Percentiles rank a stretch among this genome's conserved stretches.
Evolutionary conservation across 2,797 vertebrate genomes (phyloP).

Genomic region (Arnoldichthys spilopterus): DNA sequence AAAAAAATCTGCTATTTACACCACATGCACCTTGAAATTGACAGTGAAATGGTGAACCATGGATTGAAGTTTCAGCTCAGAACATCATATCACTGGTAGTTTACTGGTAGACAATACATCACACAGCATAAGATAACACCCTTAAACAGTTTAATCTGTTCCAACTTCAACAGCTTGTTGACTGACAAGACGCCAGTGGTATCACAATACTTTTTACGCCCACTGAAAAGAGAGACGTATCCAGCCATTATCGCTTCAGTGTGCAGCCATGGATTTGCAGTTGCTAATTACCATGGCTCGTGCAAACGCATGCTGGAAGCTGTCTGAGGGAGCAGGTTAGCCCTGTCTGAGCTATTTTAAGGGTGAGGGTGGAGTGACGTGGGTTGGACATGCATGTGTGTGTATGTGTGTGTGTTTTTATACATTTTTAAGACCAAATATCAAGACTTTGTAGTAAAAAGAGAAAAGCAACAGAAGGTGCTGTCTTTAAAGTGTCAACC

Average conservation of each 20-base stretch:
- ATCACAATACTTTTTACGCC: not conserved
- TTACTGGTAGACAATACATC: too few relatives aligned
- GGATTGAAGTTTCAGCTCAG: too few relatives aligned
- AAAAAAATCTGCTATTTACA: too few relatives aligned
- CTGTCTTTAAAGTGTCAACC: too few relatives aligned
- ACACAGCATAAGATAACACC: too few relatives aligned
- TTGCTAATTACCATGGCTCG: slow-evolving; percentile 4
- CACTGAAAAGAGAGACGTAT: not conserved
- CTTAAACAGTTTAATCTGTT: not conserved
- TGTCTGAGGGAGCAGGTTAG: slow-evolving; percentile 10
- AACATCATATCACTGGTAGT: too few relatives aligned
- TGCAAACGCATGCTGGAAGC: not conserved
- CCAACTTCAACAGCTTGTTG: not conserved
- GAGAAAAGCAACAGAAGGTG: too few relatives aligned
- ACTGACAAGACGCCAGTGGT: slow-evolving; percentile 16
- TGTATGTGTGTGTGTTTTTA: slow-evolving; percentile 1
- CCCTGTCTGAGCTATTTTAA: slow-evolving; percentile 5
- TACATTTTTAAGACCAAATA: not conserved
- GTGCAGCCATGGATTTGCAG: slow-evolving; percentile 7
- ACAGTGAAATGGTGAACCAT: too few relatives aligned
- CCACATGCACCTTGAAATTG: too few relatives aligned
- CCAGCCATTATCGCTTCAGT: slow-evolving; percentile 17
- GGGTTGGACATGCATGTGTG: not conserved
- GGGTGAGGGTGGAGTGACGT: not conserved
- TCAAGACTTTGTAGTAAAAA: not conserved